Base-by-base conservation (phyloP, 2,888 invertebrate species). In the Oscheius onirici region DNA sequence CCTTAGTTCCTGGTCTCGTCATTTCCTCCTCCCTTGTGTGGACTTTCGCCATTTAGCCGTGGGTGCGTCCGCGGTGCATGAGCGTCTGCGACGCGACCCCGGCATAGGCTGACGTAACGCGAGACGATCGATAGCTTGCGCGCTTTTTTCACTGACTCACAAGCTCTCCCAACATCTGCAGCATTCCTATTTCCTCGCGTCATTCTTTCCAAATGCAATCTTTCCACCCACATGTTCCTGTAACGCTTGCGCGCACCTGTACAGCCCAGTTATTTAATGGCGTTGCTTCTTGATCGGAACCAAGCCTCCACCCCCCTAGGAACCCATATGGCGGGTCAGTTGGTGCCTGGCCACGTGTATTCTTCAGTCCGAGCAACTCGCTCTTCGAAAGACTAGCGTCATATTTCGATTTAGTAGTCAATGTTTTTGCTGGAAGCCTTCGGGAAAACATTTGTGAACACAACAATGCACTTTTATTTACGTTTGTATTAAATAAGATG, bases 131-230 rank as follows among this genome's bases (percentile, higher is more conserved):
- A 63, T 63, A 46, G 26, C 28, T 15, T 17, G 49, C 63, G 60
- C 58, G 49, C 63, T 63, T 63, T 63, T 63, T 60, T 60, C 58
- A 40, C 58, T 63, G 63, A 63, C 34, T 63, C 63, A 46, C 20
- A 17, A 15, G 10, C 63, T 22, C 41, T 3, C 34, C 34, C 60
- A 40, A 60, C 46, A 49, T 49, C 49, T 63, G 28, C 63, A 58
- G 22, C 41, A 60, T 41, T 60, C 24, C 60, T n/a, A 10, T 8
- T 22, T 60, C 43, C 20, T 24, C 13, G 24, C 41, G 26, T 43
- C 24, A 43, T 44, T 41, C 43, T 43, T 63, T 17, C 46, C 44
- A 57, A 57, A n/a, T 58, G 22, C 26, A 55, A 28, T 55, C 26
- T 20, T 15, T 41, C 44, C 43, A 15, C 60, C 26, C 22, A 15